Evolutionary conservation across 1,140 invertebrate species (phyloP).

Genomic region (Bombus polaris): DNA sequence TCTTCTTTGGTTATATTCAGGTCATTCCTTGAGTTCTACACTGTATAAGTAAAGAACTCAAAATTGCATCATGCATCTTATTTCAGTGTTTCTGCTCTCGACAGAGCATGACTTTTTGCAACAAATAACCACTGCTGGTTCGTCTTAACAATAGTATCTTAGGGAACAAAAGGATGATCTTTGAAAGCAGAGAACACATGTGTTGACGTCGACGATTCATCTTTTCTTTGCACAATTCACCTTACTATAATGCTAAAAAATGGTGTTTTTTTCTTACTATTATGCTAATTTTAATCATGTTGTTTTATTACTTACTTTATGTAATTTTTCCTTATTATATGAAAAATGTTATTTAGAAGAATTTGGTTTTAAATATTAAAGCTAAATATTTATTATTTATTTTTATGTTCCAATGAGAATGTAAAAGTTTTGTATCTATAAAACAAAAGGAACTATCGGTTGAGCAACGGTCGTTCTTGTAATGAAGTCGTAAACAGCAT

Average conservation of each 20-base stretch:
- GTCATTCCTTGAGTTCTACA: neutral
- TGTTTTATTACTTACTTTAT: neutral
- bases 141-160: constrained; percentile 30
- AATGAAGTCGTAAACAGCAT: constrained; percentile 22
- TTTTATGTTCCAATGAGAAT: too few species aligned
- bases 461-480: neutral
- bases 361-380: neutral
- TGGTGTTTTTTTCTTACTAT: neutral
- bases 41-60: neutral
- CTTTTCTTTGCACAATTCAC: neutral
- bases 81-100: constrained; percentile 1
- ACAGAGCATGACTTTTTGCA: constrained; percentile 30
- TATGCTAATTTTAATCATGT: neutral
- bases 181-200: constrained; percentile 39
- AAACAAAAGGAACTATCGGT: neutral
- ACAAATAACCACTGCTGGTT: constrained; percentile 16
- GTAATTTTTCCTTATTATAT: too few species aligned
- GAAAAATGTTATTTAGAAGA: neutral
- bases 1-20: neutral
- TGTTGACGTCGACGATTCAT: constrained; percentile 36
- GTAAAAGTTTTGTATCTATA: too few species aligned
- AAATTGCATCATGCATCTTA: constrained; percentile 3
- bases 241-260: constrained; percentile 20
- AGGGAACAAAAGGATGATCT: constrained; percentile 41
- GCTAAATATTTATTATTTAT: neutral